phyloP scores from a whole-genome alignment of 2,113 vertebrate genomes.

The Piaya cayana region DNA sequence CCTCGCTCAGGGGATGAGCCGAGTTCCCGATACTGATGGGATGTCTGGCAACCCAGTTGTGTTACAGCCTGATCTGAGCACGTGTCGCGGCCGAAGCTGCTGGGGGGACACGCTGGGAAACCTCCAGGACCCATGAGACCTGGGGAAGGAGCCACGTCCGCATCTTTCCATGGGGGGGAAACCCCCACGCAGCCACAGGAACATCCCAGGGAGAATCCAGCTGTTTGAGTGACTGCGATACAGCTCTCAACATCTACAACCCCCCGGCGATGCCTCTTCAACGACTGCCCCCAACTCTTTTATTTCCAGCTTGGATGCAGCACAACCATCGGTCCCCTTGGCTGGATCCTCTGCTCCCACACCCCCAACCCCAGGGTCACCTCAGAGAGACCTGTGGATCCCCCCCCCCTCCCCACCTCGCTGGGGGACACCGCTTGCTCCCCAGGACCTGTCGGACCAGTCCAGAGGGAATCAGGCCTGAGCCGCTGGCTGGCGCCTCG shows the following conservation, averaged over 20 bases:
- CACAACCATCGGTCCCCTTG: rapidly evolving
- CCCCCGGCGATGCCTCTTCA: background rate
- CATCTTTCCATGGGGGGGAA: background rate
- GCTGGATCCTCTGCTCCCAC: rapidly evolving
- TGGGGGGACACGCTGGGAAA: rapidly evolving
- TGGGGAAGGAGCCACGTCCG: rapidly evolving
- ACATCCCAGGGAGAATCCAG: rapidly evolving
- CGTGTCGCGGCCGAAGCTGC: rapidly evolving
- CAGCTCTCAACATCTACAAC: background rate
- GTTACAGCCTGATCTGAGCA: background rate
- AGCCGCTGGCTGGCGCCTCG: background rate
- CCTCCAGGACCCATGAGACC: background rate
- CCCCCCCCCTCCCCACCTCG: rapidly evolving
- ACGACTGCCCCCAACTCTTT: too few species aligned
- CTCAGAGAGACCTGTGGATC: background rate
- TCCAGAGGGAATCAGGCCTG: background rate
- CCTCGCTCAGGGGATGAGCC: background rate
- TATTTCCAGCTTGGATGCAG: too few species aligned
- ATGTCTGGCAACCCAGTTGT: rapidly evolving
- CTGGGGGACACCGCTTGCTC: background rate
- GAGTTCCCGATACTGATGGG: background rate
- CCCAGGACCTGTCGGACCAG: slow-evolving; percentile 16
- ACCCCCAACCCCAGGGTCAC: background rate
- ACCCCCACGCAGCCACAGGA: background rate
- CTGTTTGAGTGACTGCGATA: rapidly evolving